A percentile compares a stretch with the other conserved stretches of the same genome.
phyloP scores from a whole-genome alignment of 2,113 vertebrate genomes.

The Puntigrus tetrazona region DNA sequence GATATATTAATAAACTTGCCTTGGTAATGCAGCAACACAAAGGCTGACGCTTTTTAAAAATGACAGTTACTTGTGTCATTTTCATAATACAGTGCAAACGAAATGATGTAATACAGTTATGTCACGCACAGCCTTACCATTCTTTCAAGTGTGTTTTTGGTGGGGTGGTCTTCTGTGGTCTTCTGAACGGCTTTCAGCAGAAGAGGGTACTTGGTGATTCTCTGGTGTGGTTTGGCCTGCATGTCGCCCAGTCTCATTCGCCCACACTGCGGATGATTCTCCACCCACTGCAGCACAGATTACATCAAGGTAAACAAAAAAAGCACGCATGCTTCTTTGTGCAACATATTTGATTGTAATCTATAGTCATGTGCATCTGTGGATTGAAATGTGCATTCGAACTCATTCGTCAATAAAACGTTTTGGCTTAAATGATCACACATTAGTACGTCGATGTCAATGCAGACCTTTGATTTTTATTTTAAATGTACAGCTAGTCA shows the following conservation, averaged over 20 bases:
- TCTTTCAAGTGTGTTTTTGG: slow-evolving; percentile 61
- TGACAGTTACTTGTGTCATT: background rate
- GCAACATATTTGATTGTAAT: background rate
- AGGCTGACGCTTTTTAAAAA: too few relatives aligned
- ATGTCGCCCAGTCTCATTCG: slow-evolving; percentile 79
- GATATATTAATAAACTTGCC: too few relatives aligned
- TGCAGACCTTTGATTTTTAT: background rate
- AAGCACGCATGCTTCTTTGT: background rate
- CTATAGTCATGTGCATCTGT: background rate
- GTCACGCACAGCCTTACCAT: slow-evolving; percentile 70
- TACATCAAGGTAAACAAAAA: slow-evolving; percentile 2
- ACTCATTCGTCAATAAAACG: too few relatives aligned
- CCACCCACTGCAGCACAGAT: slow-evolving; percentile 72
- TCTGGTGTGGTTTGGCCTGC: slow-evolving; percentile 79
- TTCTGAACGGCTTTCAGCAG: slow-evolving; percentile 75
- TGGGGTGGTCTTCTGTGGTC: slow-evolving; percentile 62
- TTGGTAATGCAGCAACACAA: too few relatives aligned
- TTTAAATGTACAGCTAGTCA: background rate
- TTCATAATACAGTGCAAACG: background rate
- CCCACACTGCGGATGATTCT: slow-evolving; percentile 70
- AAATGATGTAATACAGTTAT: background rate
- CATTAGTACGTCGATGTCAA: background rate
- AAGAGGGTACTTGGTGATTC: slow-evolving; percentile 80
- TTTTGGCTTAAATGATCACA: background rate
- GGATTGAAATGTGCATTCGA: background rate